Evolutionary conservation across 2,113 vertebrate species (phyloP).

Genomic region (Tragelaphus strepsiceros): DNA sequence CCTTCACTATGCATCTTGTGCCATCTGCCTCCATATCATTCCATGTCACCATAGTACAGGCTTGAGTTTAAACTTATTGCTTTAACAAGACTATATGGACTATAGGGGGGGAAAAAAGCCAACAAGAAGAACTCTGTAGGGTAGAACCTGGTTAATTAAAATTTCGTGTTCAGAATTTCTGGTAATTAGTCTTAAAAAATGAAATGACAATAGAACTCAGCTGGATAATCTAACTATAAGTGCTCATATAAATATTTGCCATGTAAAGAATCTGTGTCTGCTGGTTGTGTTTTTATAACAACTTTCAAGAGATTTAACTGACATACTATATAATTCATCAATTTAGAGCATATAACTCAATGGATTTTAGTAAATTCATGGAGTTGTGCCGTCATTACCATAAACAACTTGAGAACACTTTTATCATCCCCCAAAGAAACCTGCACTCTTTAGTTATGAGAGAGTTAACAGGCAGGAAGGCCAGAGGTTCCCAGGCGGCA

Average conservation of each 20-base stretch:
- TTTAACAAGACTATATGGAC: neutral
- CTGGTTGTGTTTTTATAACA: neutral
- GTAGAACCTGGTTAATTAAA: neutral
- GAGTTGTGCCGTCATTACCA: neutral
- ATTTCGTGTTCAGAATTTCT: conserved; percentile 8
- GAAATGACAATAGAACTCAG: neutral
- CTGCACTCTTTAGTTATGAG: neutral
- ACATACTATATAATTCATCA: neutral
- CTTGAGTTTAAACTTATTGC: neutral
- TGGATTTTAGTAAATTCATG: neutral
- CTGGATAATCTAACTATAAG: neutral
- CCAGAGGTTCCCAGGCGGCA: neutral
- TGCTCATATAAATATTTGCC: neutral
- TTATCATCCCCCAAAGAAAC: neutral
- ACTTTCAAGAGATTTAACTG: neutral
- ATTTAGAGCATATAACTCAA: neutral
- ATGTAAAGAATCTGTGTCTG: neutral
- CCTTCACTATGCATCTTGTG: neutral
- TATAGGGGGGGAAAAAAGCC: neutral
- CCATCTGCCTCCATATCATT: neutral
- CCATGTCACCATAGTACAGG: neutral
- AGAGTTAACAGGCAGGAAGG: neutral
- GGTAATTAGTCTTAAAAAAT: neutral
- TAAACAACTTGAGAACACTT: neutral
- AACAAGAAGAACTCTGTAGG: neutral